Evolutionary conservation across 1,140 invertebrate species (phyloP), one percentile per base, ranked within the genome.

Genomic region (Pseudobourletiella spinata): DNA sequence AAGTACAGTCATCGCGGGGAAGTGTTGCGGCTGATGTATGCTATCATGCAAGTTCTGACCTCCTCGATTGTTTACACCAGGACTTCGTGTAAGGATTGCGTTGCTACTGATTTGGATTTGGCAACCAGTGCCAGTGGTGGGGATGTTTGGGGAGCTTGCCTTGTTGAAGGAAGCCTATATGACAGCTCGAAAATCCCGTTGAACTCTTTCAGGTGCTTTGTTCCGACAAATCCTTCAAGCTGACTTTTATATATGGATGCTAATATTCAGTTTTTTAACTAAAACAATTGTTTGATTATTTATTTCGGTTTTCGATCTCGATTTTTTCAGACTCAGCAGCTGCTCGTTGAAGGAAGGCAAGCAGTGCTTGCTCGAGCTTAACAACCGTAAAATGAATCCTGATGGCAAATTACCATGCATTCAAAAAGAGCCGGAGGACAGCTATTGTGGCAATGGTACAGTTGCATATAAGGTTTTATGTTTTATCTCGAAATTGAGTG

Each of bases 191-290:
- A 42, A 16, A 58, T 58, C 42, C 56, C 56, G 20, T 32, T 58
- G 20, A 58, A 58, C 39, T 18, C 32, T 16, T 58, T 58, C 24
- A 35, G 39, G 55, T 57, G 39, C 28, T 54, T 24, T n/a, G n/a
- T 22, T 26, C 20, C 32, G 8, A 39, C 32, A n/a, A n/a, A n/a
- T n/a, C n/a, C n/a, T n/a, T n/a, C n/a, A n/a, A n/a, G n/a, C n/a
- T n/a, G n/a, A n/a, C n/a, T n/a, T n/a, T n/a, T n/a, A n/a, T n/a
- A n/a, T n/a, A n/a, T n/a, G n/a, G n/a, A n/a, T n/a, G n/a, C n/a
- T n/a, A n/a, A n/a, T n/a, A n/a, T n/a, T n/a, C n/a, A n/a, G n/a
- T n/a, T n/a, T n/a, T n/a, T n/a, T n/a, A n/a, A n/a, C n/a, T n/a
- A n/a, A n/a, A n/a, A n/a, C n/a, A n/a, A n/a, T n/a, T n/a, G n/a